Percentiles rank a stretch among this genome's conserved stretches.
These are phyloP conservation scores for Sardina pilchardus DNA, from an alignment of 2,113 vertebrate genomes.

Conservation along the genomic window DNA sequence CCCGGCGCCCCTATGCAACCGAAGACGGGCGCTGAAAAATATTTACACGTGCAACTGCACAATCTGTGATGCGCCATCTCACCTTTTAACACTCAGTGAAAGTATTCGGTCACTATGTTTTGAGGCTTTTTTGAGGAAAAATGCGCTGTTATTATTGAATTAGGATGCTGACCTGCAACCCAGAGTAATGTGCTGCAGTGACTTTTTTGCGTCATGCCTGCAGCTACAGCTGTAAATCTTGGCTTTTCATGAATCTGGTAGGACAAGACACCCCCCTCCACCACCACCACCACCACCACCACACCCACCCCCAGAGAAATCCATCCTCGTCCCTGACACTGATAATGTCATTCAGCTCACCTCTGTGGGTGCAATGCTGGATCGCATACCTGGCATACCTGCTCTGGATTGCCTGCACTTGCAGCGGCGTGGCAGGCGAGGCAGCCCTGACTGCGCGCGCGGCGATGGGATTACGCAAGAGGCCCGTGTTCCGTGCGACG, in stretches of 20 bases:
- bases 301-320: neutral
- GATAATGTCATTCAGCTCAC: neutral
- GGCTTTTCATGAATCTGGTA: neutral
- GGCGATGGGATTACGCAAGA: neutral
- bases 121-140: neutral
- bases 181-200: neutral
- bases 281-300: no score
- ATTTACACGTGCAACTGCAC: conserved; percentile 30
- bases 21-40: conserved; percentile 48
- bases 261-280: neutral
- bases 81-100: neutral
- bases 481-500: neutral
- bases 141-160: neutral
- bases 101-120: neutral
- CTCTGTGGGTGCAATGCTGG: neutral
- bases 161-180: conserved; percentile 24
- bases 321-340: neutral
- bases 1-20: conserved; percentile 62
- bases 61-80: neutral
- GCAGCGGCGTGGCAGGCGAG: neutral
- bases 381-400: neutral
- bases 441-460: neutral
- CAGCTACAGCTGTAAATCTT: neutral
- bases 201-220: neutral
- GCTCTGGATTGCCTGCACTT: neutral